Conservation (phyloP, 1,140 invertebrate genomes). For the Venustaconcha ellipsiformis region DNA sequence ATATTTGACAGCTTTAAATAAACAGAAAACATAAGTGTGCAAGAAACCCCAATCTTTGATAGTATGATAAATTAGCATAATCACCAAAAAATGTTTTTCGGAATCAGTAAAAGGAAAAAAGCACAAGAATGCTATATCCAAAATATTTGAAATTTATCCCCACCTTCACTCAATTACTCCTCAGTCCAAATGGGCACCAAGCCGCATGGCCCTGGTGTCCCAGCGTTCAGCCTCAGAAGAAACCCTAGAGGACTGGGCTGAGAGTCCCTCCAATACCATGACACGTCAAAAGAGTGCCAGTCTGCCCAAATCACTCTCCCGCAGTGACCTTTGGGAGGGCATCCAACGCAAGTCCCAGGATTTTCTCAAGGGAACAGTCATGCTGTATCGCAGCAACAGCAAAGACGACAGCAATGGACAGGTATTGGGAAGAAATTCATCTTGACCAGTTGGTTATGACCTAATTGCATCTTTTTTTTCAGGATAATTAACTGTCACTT, state of each 20-base stretch:
- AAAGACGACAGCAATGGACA: slow-evolving; percentile 56
- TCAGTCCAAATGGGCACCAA: slow-evolving; percentile 59
- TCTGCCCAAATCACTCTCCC: slow-evolving; percentile 53
- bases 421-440: slow-evolving; percentile 34
- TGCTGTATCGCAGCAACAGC: slow-evolving; percentile 49
- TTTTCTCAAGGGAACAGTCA: slow-evolving; percentile 58
- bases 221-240: slow-evolving; percentile 56
- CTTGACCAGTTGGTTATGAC: neutral
- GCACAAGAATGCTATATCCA: too few species aligned
- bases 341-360: slow-evolving; percentile 63
- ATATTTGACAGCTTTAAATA: too few species aligned
- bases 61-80: too few species aligned
- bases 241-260: slow-evolving; percentile 60
- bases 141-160: too few species aligned
- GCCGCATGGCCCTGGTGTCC: slow-evolving; percentile 32
- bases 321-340: slow-evolving; percentile 58
- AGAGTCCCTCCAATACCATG: slow-evolving; percentile 34
- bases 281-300: slow-evolving; percentile 59
- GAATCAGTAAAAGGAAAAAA: too few species aligned
- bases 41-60: too few species aligned
- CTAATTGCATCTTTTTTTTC: neutral
- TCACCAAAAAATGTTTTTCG: too few species aligned
- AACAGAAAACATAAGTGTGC: too few species aligned
- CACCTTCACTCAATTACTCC: slow-evolving; percentile 9
- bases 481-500: neutral